A percentile compares a stretch with the other conserved stretches of the same genome.
Conservation (phyloP, 1,140 invertebrate species). For the Drosophila baimaii region DNA sequence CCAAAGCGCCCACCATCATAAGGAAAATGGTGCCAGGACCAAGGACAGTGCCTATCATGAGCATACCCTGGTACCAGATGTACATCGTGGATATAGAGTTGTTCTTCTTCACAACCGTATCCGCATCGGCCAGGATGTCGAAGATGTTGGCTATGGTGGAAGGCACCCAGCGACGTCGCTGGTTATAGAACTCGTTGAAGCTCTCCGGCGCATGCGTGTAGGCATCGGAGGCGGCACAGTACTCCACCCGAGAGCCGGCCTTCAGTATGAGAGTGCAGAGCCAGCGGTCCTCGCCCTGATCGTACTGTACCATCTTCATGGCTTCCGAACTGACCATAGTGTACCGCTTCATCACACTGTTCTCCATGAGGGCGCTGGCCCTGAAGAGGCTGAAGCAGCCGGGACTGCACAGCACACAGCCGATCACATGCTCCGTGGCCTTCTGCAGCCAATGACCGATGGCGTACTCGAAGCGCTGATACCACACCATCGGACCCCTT, state of each 20-base stretch:
- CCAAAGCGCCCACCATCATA: conserved; percentile 95
- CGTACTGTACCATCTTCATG: conserved; percentile 95
- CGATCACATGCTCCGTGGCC: conserved; percentile 96
- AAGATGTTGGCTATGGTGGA: conserved; percentile 95
- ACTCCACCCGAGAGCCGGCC: conserved; percentile 94
- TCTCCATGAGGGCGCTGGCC: conserved; percentile 94
- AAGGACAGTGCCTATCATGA: conserved; percentile 85
- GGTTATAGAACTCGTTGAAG: conserved; percentile 95
- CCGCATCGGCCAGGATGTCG: conserved; percentile 90
- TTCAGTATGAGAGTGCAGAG: conserved; percentile 94
- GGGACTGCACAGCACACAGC: conserved; percentile 94
- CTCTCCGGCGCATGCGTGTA: conserved; percentile 95
- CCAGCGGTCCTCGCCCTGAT: conserved; percentile 96
- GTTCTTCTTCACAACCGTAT: conserved; percentile 91
- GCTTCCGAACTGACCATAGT: conserved; percentile 92
- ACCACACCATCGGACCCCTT: conserved; percentile 95
- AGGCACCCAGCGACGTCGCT: conserved; percentile 94
- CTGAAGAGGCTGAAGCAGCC: conserved; percentile 96
- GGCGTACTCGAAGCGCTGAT: conserved; percentile 97
- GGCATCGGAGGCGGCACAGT: conserved; percentile 96
- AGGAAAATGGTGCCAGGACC: conserved; percentile 91
- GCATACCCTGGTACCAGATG: conserved; percentile 91
- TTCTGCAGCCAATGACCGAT: conserved; percentile 97
- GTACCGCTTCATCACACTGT: conserved; percentile 95
- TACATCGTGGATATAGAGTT: conserved; percentile 94